phyloP scores from a whole-genome alignment of 2,888 invertebrate genomes.

The Norana najaformis region DNA sequence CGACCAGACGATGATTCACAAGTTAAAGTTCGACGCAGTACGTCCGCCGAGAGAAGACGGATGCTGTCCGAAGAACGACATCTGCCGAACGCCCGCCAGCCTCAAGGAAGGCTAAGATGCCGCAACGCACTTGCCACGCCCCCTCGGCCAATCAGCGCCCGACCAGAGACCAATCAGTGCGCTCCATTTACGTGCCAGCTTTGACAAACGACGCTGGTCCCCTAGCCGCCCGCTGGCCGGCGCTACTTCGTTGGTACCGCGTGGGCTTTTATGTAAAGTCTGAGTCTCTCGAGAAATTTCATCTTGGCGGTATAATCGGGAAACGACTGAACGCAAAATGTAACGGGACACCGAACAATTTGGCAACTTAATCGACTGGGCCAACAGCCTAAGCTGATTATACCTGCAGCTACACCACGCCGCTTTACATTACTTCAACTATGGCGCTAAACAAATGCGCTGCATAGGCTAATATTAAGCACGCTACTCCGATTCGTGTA shows the following conservation, averaged over 20 bases:
- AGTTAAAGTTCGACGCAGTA: neutral
- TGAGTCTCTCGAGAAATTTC: neutral
- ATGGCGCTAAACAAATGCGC: neutral
- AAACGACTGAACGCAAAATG: neutral
- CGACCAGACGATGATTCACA: neutral
- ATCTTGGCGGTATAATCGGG: neutral
- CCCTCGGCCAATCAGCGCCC: neutral
- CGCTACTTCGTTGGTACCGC: neutral
- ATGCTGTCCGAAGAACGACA: neutral
- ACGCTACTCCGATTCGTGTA: neutral
- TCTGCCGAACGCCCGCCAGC: neutral
- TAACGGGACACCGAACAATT: neutral
- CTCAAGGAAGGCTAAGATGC: conserved; percentile 13
- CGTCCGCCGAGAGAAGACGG: neutral
- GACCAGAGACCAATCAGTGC: neutral
- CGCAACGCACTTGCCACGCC: neutral
- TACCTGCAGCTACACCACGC: neutral
- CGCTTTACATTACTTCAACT: neutral
- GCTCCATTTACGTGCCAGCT: neutral
- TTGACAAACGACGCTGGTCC: neutral
- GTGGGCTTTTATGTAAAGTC: neutral
- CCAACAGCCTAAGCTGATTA: neutral
- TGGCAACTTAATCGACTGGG: neutral
- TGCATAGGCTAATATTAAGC: neutral
- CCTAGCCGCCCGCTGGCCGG: neutral